Percentiles rank a stretch among this genome's conserved stretches.
Conservation (phyloP, 2,113 vertebrate species). For the Entelurus aequoreus region DNA sequence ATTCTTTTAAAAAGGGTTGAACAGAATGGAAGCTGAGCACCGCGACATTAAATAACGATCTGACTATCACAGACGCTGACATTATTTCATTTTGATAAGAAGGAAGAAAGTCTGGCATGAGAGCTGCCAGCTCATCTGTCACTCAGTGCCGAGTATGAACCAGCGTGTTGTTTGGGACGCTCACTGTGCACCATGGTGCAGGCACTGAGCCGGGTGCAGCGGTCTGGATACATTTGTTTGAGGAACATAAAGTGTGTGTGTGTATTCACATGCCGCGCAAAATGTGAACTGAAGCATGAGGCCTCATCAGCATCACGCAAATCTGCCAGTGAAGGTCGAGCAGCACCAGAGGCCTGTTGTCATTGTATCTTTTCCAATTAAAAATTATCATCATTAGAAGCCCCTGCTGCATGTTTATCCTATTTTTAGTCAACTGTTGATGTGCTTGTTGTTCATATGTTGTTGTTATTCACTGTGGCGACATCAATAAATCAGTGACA, state of each 20-base stretch:
- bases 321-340: constrained; percentile 53
- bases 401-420: constrained; percentile 22
- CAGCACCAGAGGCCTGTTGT: constrained; percentile 54
- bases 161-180: constrained; percentile 32
- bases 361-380: constrained; percentile 50
- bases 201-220: constrained; percentile 23
- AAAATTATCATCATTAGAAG: constrained; percentile 30
- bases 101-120: constrained; percentile 1
- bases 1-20: not conserved
- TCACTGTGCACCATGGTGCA: constrained; percentile 31
- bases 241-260: constrained; percentile 18
- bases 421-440: constrained; percentile 30
- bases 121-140: constrained; percentile 13
- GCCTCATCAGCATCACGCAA: constrained; percentile 47
- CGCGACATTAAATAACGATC: not conserved
- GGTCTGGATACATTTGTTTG: constrained; percentile 36
- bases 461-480: constrained; percentile 12
- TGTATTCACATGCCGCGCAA: constrained; percentile 27
- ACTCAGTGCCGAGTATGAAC: constrained; percentile 5
- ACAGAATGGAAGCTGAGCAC: not conserved
- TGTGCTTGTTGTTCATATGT: constrained; percentile 24
- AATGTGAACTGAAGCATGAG: constrained; percentile 47
- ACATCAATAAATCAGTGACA: not conserved
- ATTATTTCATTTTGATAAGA: constrained; percentile 9
- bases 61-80: not conserved